Evolutionary conservation across 2,888 invertebrate species (phyloP).

Genomic region (Platypus cylindrus): DNA sequence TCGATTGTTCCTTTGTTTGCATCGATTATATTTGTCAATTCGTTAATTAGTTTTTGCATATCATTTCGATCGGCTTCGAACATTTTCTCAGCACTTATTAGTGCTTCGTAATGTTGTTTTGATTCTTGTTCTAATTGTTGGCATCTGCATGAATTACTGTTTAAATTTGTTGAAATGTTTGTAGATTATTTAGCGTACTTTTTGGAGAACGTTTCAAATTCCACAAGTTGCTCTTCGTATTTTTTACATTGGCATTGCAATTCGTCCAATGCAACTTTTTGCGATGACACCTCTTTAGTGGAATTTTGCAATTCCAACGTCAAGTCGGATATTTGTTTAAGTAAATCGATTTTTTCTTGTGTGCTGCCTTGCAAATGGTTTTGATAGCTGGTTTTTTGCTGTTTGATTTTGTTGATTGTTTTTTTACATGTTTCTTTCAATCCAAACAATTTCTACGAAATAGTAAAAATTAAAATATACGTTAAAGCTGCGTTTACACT

Average conservation of each 20-base stretch:
- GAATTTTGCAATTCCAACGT: too few species aligned
- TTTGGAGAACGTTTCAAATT: conserved; percentile 15
- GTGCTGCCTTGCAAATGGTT: conserved; percentile 12
- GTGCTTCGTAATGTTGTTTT: conserved; percentile 13
- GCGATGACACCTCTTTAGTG: conserved; percentile 9
- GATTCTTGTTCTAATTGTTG: conserved; percentile 18
- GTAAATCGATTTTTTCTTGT: conserved; percentile 13
- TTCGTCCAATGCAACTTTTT: conserved; percentile 9
- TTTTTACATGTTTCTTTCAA: conserved; percentile 16
- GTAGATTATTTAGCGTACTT: conserved; percentile 12
- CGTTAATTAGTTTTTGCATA: conserved; percentile 19
- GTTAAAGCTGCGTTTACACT: too few species aligned
- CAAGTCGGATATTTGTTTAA: conserved; percentile 15
- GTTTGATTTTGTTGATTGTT: conserved; percentile 12
- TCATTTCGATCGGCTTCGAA: conserved; percentile 18
- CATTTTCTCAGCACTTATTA: conserved; percentile 13
- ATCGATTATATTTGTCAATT: conserved; percentile 21
- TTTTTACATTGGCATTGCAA: conserved; percentile 13
- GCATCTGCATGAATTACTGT: too few species aligned
- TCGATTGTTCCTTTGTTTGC: conserved; percentile 21
- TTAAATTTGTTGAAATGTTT: too few species aligned
- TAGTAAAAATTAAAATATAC: conserved; percentile 3
- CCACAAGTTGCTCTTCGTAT: conserved; percentile 12
- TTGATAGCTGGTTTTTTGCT: conserved; percentile 16
- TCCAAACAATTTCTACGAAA: conserved; percentile 16